Evolutionary conservation across 2,113 vertebrate species (phyloP).

Genomic region (Mormyrus lacerda): DNA sequence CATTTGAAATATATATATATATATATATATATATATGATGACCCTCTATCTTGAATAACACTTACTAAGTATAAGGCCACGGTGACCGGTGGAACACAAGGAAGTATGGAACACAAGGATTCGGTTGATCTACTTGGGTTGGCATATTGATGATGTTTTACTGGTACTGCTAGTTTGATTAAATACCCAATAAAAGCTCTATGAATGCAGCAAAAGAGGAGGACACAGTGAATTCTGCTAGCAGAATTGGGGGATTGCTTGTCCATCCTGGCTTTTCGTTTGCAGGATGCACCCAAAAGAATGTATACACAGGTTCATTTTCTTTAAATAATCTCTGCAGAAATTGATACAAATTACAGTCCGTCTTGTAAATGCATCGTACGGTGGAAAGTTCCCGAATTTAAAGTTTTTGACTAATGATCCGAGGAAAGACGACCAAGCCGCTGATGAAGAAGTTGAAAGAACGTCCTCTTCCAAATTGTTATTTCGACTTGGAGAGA

Average conservation of each 20-base stretch:
- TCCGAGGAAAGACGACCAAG: constrained; percentile 20
- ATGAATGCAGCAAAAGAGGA: neutral
- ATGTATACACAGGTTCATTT: neutral
- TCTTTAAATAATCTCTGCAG: constrained; percentile 8
- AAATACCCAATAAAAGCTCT: neutral
- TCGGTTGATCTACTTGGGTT: neutral
- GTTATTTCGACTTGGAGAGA: constrained; percentile 35
- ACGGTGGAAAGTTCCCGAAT: constrained; percentile 33
- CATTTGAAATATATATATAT: neutral
- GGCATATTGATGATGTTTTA: neutral
- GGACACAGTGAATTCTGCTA: neutral
- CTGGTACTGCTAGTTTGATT: neutral
- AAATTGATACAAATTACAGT: constrained; percentile 24
- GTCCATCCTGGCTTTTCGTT: neutral
- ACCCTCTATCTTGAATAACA: neutral
- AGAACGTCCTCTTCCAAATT: constrained; percentile 29
- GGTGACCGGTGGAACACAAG: neutral
- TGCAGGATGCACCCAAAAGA: neutral
- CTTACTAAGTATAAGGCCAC: neutral
- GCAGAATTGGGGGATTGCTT: neutral
- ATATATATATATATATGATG: neutral
- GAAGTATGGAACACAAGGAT: neutral
- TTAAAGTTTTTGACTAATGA: constrained; percentile 41
- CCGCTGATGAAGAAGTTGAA: constrained; percentile 23
- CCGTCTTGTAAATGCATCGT: constrained; percentile 8